Evolutionary conservation across 2,888 invertebrate species (phyloP), one percentile per base, ranked within the genome.

Genomic region (Torymus auratus): DNA sequence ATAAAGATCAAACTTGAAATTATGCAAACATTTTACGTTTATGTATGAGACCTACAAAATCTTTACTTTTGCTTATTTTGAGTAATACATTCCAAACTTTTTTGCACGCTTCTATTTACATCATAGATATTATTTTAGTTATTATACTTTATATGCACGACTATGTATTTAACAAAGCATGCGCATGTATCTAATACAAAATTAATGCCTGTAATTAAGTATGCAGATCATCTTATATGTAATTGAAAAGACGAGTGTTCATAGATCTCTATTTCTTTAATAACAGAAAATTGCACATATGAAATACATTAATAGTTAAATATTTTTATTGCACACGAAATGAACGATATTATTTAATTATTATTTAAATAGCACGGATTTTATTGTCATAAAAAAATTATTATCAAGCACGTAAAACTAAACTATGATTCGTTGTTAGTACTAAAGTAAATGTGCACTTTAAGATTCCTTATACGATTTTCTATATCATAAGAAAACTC

Each of bases 1-100:
- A 90, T 90, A 89, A 88, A 88, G 85, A 88, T 86, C 86, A 88
- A 86, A 88, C 88, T 88, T 85, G 85, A 87, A 87, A 86, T 85
- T 82, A 84, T 86, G 84, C 64, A 83, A 56, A 80, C 55, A 84
- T 83, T 82, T 82, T 83, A 83, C 81, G 71, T 78, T 78, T 58
- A 65, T 82, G 65, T 82, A 80, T 74, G 67, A 80, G 23, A 82
- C 82, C 83, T 69, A 68, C 53, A 28, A 69, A 56, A 53, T 76
- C n/a, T 65, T 80, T 68, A 55, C 12, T 69, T 73, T 58, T 69
- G 20, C 62, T 72, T 75, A 58, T 62, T 67, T 75, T 56, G 55
- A 71, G 7, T 64, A 12, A n/a, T 28, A 52, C 53, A 53, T n/a
- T n/a, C n/a, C n/a, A 5, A 20, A 7, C 14, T 28, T 15, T 68